Conservation (phyloP, 1,140 invertebrate species). For the Argopecten irradians region DNA sequence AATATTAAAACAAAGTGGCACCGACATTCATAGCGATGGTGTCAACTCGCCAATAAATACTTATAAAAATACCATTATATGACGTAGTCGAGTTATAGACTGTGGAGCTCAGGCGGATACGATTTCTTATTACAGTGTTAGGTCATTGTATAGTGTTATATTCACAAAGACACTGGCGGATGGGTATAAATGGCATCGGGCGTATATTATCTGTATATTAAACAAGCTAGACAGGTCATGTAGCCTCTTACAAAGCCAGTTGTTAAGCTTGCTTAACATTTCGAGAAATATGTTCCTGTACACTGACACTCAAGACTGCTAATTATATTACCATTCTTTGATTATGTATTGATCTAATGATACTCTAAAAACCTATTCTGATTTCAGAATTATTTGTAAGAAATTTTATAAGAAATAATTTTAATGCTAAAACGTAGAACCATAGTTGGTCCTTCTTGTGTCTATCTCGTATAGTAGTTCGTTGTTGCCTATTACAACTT, state of each 20-base stretch:
- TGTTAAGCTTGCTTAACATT: too few species aligned
- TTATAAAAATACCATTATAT: conserved; percentile 24
- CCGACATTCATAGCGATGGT: background rate
- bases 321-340: too few species aligned
- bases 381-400: too few species aligned
- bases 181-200: background rate
- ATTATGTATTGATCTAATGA: too few species aligned
- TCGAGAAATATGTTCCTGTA: too few species aligned
- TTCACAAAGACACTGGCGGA: background rate
- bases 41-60: conserved; percentile 1
- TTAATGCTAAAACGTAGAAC: too few species aligned
- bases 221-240: background rate
- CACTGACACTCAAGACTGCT: too few species aligned
- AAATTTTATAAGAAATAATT: too few species aligned
- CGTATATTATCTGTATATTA: background rate
- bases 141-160: background rate
- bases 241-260: background rate
- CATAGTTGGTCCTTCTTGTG: too few species aligned
- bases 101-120: background rate
- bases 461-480: too few species aligned
- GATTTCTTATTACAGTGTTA: background rate
- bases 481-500: too few species aligned
- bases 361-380: too few species aligned
- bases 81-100: background rate
- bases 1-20: conserved; percentile 19